Base-by-base conservation (phyloP, 2,113 vertebrate species). In the Arvicanthis niloticus region DNA sequence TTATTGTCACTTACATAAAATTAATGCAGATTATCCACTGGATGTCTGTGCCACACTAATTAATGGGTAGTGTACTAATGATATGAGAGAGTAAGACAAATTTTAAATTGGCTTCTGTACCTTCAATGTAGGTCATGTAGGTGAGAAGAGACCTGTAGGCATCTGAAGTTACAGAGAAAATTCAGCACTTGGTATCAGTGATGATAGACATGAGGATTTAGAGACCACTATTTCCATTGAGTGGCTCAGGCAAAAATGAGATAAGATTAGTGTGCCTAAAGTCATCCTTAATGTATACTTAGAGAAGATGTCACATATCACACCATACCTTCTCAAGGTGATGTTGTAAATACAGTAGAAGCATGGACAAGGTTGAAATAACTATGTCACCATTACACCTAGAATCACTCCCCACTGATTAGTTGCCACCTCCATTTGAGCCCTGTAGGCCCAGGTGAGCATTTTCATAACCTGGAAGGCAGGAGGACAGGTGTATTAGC, bases 1-100 rank as follows among this genome's bases (percentile, higher is more conserved):
- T 87, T 90, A 81, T 94, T 65, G 40, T 65, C 22, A 95, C 93
- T 97, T 96, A 93, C 84, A 96, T 96, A 90, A 94, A 95, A 93
- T 89, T 89, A 96, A 97, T 89, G 95, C 95, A 86, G 21, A 94
- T 95, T 78, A 91, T 73, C 45, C 89, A 77, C 26, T 73, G 24
- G 60, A n/a, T 37, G 94, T 21, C 48, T 95, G 96, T 78, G 77
- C 34, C 75, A 16, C 73, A 82, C 56, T 96, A 94, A 95, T 97
- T 96, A 97, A 95, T 93, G 93, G 67, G 70, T 85, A 88, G 60
- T 76, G 19, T 53, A 60, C 60, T 95, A 97, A 97, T 94, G 89
- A 96, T 88, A 31, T 75, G 73, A 68, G 56, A 93, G 34, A 96
- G 77, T 31, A 91, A 58, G 42, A 94, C 91, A 97, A 95, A 92